Conservation (phyloP, 2,113 vertebrate species). For the Dicrurus megarhynchus region DNA sequence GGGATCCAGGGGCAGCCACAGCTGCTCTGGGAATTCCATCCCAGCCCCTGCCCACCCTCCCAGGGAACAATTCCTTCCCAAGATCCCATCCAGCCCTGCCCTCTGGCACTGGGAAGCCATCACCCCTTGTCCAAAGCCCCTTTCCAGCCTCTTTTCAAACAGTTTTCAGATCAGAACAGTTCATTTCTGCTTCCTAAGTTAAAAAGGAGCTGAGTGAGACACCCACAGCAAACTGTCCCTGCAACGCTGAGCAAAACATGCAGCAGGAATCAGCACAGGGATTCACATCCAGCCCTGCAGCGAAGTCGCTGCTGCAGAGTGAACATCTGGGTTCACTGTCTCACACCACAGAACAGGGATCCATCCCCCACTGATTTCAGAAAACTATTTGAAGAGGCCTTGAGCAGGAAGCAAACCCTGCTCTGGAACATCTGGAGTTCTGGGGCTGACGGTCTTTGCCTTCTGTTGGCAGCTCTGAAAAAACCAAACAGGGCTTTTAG, state of each 20-base stretch:
- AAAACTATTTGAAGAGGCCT: neutral
- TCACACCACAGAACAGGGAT: neutral
- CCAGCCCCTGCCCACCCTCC: neutral
- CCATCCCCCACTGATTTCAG: neutral
- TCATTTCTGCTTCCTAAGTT: neutral
- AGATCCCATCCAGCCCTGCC: neutral
- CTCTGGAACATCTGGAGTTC: neutral
- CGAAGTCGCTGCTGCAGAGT: neutral
- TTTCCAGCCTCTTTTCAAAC: neutral
- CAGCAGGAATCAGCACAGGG: neutral
- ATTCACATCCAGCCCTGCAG: neutral
- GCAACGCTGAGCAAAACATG: neutral
- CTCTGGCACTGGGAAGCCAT: neutral
- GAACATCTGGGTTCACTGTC: constrained; percentile 37
- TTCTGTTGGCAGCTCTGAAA: neutral
- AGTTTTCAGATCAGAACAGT: neutral
- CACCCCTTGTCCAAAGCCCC: neutral
- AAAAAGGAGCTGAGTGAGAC: neutral
- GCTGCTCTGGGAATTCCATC: neutral
- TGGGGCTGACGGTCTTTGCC: neutral
- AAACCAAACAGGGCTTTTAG: neutral
- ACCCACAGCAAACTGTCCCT: neutral
- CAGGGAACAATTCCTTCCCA: neutral
- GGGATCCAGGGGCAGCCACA: neutral
- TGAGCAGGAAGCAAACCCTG: neutral